These are phyloP conservation scores for Dilophus febrilis DNA, from an alignment of 2,888 invertebrate species.

Conservation along the genomic window DNA sequence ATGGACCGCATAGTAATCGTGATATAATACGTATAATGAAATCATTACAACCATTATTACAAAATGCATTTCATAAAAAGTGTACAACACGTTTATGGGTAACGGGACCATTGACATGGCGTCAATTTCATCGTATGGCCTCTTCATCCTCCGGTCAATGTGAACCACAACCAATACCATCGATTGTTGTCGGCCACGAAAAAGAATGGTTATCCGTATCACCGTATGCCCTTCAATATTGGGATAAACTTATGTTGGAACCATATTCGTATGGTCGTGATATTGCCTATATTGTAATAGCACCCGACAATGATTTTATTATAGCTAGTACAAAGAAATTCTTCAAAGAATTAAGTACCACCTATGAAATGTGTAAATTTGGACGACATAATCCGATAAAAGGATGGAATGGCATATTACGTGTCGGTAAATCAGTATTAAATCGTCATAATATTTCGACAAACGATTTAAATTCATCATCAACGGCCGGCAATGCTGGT, in stretches of 20 bases:
- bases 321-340: constrained; percentile 63
- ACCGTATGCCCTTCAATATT: constrained; percentile 85
- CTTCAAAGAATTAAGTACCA: constrained; percentile 82
- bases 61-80: constrained; percentile 91
- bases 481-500: background rate
- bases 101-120: constrained; percentile 94
- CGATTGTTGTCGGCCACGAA: constrained; percentile 84
- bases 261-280: constrained; percentile 92
- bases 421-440: constrained; percentile 44
- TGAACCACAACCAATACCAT: constrained; percentile 93
- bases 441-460: constrained; percentile 3
- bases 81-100: constrained; percentile 82
- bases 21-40: constrained; percentile 86
- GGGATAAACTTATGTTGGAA: constrained; percentile 94
- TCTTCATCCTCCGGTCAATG: constrained; percentile 89
- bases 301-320: constrained; percentile 80
- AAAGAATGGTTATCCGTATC: constrained; percentile 88
- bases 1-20: constrained; percentile 72
- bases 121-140: constrained; percentile 90
- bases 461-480: no score
- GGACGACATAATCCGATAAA: constrained; percentile 86
- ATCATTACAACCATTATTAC: constrained; percentile 75
- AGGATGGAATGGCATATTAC: constrained; percentile 71
- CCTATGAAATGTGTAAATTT: constrained; percentile 87
- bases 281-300: constrained; percentile 85